These are phyloP conservation scores for Cephalotes varians DNA, from an alignment of 2,888 invertebrate genomes.

Conservation along the genomic window DNA sequence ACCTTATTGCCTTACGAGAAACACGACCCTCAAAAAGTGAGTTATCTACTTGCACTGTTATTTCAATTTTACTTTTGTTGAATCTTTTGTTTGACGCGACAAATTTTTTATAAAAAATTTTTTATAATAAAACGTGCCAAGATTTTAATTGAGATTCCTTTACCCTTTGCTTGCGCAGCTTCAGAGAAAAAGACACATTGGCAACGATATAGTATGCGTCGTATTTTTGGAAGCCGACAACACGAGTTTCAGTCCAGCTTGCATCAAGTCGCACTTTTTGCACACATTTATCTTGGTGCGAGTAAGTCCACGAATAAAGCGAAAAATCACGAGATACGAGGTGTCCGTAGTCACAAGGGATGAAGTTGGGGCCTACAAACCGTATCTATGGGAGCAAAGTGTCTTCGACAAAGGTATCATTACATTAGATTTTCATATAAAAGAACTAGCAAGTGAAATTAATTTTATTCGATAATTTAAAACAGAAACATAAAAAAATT, in stretches of 20 bases:
- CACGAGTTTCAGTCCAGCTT: conserved; percentile 96
- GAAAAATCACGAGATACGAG: conserved; percentile 95
- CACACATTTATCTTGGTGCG: conserved; percentile 97
- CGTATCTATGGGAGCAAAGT: conserved; percentile 97
- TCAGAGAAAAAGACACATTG: conserved; percentile 96
- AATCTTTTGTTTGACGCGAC: not conserved
- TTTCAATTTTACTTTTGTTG: not conserved
- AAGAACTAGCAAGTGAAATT: not conserved
- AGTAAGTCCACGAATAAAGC: conserved; percentile 94
- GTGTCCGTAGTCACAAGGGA: conserved; percentile 97
- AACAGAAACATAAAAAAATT: not conserved
- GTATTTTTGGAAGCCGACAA: conserved; percentile 97
- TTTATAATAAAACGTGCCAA: not conserved
- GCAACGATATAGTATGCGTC: conserved; percentile 98
- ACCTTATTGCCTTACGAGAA: conserved; percentile 96
- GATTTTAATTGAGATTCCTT: conserved; percentile 16
- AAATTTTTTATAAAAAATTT: not conserved
- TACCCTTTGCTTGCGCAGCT: conserved; percentile 85
- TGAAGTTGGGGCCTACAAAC: conserved; percentile 98
- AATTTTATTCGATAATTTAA: conserved; percentile 1
- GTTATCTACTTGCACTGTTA: not conserved
- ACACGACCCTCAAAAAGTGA: conserved; percentile 95
- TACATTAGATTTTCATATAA: not conserved
- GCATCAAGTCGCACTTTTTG: conserved; percentile 97
- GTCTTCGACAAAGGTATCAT: conserved; percentile 93